phyloP scores from a whole-genome alignment of 2,888 invertebrate genomes.

The Drosophila setosimentum region DNA sequence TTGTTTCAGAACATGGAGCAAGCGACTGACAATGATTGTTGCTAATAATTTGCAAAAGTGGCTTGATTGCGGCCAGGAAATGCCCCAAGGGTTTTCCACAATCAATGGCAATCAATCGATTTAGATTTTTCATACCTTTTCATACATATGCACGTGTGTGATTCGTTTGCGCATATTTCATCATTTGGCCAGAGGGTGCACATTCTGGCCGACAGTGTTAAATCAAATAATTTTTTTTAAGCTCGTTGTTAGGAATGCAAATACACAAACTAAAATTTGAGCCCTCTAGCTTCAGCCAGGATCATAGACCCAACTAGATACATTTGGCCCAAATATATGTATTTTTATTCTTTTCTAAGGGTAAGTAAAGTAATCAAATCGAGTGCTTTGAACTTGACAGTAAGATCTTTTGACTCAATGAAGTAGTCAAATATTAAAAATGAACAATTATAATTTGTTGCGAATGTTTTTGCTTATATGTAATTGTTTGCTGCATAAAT shows the following conservation, averaged over 20 bases:
- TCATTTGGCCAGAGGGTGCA: constrained; percentile 31
- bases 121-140: constrained; percentile 54
- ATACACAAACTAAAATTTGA: constrained; percentile 4
- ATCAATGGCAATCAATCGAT: constrained; percentile 65
- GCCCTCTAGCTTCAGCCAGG: neutral
- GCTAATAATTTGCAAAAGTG: constrained; percentile 54
- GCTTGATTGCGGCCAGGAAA: constrained; percentile 70
- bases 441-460: neutral
- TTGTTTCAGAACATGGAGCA: neutral
- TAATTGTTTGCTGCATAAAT: neutral
- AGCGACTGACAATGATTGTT: constrained; percentile 44
- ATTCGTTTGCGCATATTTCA: constrained; percentile 31
- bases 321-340: neutral
- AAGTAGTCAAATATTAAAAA: neutral
- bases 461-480: neutral
- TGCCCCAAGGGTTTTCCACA: constrained; percentile 57
- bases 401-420: too few relatives aligned
- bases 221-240: constrained; percentile 37
- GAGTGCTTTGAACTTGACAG: constrained; percentile 1
- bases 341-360: neutral
- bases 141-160: constrained; percentile 7
- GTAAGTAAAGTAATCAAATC: neutral
- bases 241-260: constrained; percentile 20
- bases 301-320: neutral
- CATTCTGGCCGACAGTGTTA: constrained; percentile 38